Evolutionary conservation across 1,140 invertebrate genomes (phyloP), one percentile per base, ranked within the genome.

Genomic region (Drosophila elegans): DNA sequence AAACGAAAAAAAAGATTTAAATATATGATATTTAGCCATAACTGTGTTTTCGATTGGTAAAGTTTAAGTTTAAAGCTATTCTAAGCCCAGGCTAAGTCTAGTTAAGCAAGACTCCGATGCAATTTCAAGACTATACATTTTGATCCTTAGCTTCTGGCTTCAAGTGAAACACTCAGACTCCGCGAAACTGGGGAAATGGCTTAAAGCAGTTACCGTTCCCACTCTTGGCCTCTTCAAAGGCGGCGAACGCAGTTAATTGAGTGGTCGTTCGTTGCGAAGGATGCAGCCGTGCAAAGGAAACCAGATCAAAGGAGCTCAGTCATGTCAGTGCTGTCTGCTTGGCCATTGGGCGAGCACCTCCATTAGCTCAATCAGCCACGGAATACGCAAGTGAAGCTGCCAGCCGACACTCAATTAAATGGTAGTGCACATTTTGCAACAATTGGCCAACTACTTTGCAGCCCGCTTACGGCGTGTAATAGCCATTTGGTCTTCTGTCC

Each of bases 201-300:
- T 72, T 73, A 60, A 73, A 52, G 46, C 27, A 54, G 57, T 48
- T 52, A 41, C 73, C 56, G 42, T 9, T 36, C 42, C 42, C 57
- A 41, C 46, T 36, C 48, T 49, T 51, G 59, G 34, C 44, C 57
- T 52, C 54, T 80, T 76, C 76, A 82, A 81, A 84, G 64, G 64
- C 60, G 62, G 72, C 61, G 78, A 84, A 84, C 80, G 77, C 72
- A 80, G 48, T 77, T 84, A 80, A 84, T 84, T 84, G 64, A 84
- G 81, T 80, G 76, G 61, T 66, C 68, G 62, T 61, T 45, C 32
- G 61, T 53, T 44, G 56, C 59, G 48, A 21, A 46, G 56, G 55
- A 48, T 46, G n/a, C 29, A 3, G 12, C 34, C 29, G 39, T 13
- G 41, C 36, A 32, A 12, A 25, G 36, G 21, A 11, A 38, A 36